Percentiles rank a stretch among this genome's conserved stretches.
phyloP scores from a whole-genome alignment of 2,113 vertebrate species.

The Vidua macroura region DNA sequence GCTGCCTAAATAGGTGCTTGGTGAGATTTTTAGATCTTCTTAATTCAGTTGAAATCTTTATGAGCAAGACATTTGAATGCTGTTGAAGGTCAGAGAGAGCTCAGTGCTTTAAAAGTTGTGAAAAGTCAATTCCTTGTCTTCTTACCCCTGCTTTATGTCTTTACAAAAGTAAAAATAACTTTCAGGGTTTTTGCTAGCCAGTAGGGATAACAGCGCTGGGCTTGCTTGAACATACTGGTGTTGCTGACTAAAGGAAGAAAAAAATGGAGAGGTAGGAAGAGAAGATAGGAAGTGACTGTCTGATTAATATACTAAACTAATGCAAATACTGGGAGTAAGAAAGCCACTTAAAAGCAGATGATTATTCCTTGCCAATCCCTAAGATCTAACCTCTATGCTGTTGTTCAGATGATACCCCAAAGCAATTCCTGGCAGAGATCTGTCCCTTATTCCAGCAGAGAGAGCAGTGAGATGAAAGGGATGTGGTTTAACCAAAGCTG shows the following conservation, averaged over 20 bases:
- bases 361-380: not conserved
- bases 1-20: not conserved
- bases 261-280: not conserved
- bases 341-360: slow-evolving; percentile 15
- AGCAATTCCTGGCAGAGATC: not conserved
- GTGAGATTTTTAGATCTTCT: not conserved
- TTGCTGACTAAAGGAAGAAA: not conserved
- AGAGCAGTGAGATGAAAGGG: not conserved
- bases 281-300: not conserved
- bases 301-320: not conserved
- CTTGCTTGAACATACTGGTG: not conserved
- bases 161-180: not conserved
- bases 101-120: not conserved
- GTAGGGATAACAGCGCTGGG: not conserved
- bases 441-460: not conserved
- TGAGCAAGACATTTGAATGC: not conserved
- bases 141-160: not conserved
- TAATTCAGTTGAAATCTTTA: not conserved
- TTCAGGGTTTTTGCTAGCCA: not conserved
- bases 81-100: not conserved
- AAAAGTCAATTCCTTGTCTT: not conserved
- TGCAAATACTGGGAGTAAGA: not conserved
- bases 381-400: not conserved
- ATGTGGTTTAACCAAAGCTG: not conserved
- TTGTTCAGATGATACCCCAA: not conserved